Percentiles rank a stretch among this genome's conserved stretches.
Evolutionary conservation across 2,888 invertebrate species (phyloP).

Genomic region (Podotricha telesiphe): DNA sequence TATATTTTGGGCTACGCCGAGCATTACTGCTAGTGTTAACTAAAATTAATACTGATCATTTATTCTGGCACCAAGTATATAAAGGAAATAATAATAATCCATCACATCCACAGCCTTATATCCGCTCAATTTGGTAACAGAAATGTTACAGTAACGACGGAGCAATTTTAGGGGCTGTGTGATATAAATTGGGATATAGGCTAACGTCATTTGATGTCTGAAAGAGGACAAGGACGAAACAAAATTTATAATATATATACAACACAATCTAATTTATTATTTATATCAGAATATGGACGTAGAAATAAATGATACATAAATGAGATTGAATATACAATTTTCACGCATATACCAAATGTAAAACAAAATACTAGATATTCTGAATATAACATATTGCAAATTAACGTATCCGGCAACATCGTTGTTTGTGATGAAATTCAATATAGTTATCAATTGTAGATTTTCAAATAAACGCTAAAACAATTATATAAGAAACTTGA

Average conservation of each 20-base stretch:
- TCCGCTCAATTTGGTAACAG: conserved; percentile 42
- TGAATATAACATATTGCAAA: no score
- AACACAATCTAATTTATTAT: conserved; percentile 16
- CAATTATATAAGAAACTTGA: no score
- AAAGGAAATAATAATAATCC: conserved; percentile 39
- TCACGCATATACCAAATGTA: background rate
- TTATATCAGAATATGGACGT: background rate
- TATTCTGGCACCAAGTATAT: conserved; percentile 34
- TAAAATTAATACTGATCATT: conserved; percentile 23
- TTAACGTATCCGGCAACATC: no score
- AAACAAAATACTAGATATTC: background rate
- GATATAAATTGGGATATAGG: conserved; percentile 41
- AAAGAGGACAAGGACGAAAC: conserved; percentile 25
- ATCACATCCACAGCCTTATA: conserved; percentile 41
- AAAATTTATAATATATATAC: conserved; percentile 19
- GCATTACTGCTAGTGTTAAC: background rate
- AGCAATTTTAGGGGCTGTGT: conserved; percentile 40
- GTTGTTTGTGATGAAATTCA: no score
- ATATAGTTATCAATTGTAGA: no score
- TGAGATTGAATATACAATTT: background rate
- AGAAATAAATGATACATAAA: background rate
- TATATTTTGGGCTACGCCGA: background rate
- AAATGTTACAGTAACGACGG: conserved; percentile 42
- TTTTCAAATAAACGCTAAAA: no score
- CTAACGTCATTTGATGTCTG: conserved; percentile 36